These are phyloP conservation scores for Melitaea athalia DNA, from an alignment of 2,888 invertebrate species.

Conservation along the genomic window DNA sequence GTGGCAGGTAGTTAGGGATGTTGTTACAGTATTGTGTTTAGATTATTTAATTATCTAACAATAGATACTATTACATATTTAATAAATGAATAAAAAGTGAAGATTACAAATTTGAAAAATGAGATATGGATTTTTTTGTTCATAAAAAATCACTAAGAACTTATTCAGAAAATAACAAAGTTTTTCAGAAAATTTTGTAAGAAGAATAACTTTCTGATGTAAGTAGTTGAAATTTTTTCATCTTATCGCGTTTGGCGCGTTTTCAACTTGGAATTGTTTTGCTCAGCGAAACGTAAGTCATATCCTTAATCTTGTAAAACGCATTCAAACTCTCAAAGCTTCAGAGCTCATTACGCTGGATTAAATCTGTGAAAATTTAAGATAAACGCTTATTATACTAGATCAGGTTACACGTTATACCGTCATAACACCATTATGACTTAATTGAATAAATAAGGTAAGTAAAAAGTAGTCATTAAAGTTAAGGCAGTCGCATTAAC, in stretches of 20 bases:
- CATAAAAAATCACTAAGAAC: no score
- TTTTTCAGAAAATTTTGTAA: neutral
- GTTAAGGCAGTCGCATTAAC: no score
- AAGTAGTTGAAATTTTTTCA: slow-evolving; percentile 10
- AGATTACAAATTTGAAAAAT: no score
- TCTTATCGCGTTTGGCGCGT: slow-evolving; percentile 21
- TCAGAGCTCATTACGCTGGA: slow-evolving; percentile 8
- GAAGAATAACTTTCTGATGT: neutral
- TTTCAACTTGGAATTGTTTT: slow-evolving; percentile 19
- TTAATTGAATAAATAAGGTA: neutral
- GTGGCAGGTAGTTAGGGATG: no score
- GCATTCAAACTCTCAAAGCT: slow-evolving; percentile 9
- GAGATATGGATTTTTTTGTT: no score
- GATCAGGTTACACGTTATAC: neutral
- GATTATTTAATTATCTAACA: no score
- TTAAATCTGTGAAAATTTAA: slow-evolving; percentile 7
- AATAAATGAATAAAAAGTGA: no score
- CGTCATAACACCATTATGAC: neutral
- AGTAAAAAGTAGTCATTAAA: no score
- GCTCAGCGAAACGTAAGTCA: slow-evolving; percentile 19
- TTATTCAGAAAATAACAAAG: neutral
- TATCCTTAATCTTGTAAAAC: slow-evolving; percentile 15
- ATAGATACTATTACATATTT: no score
- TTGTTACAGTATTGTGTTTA: no score
- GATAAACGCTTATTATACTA: neutral